Conservation (phyloP, 2,888 invertebrate genomes). For the Drosophila affinis region DNA sequence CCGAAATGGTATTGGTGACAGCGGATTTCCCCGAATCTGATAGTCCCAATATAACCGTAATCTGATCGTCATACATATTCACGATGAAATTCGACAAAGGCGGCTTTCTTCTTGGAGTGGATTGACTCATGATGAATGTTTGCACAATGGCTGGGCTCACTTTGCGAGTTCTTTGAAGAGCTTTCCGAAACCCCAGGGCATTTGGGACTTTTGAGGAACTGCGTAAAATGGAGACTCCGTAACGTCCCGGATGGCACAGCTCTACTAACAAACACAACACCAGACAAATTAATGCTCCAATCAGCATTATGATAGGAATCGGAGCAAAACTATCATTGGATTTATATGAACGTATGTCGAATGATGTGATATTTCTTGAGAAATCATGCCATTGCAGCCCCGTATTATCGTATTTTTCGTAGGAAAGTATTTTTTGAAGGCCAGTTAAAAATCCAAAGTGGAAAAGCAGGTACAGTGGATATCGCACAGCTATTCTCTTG, state of each 20-base stretch:
- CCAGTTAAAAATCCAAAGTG: slow-evolving; percentile 20
- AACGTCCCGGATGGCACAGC: slow-evolving; percentile 86
- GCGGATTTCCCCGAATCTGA: slow-evolving; percentile 95
- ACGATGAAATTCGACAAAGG: slow-evolving; percentile 88
- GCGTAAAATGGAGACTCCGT: slow-evolving; percentile 32
- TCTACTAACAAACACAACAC: slow-evolving; percentile 2
- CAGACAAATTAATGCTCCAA: background rate
- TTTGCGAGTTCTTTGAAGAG: background rate
- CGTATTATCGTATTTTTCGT: slow-evolving; percentile 1
- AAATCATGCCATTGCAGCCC: slow-evolving; percentile 15
- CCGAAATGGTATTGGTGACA: slow-evolving; percentile 95
- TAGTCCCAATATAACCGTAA: slow-evolving; percentile 91
- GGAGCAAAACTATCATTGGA: background rate
- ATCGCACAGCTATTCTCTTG: slow-evolving; percentile 86
- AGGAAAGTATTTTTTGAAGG: slow-evolving; percentile 1
- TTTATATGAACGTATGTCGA: too few species aligned
- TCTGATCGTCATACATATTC: slow-evolving; percentile 94
- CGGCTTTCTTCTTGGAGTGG: slow-evolving; percentile 85
- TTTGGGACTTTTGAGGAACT: background rate
- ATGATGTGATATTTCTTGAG: too few species aligned
- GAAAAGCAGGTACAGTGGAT: slow-evolving; percentile 79
- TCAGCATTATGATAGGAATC: slow-evolving; percentile 6
- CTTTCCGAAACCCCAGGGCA: background rate
- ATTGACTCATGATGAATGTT: slow-evolving; percentile 86
- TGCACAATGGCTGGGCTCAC: slow-evolving; percentile 83